Conservation (phyloP, 2,797 vertebrate genomes). For the Sciaenops ocellatus region DNA sequence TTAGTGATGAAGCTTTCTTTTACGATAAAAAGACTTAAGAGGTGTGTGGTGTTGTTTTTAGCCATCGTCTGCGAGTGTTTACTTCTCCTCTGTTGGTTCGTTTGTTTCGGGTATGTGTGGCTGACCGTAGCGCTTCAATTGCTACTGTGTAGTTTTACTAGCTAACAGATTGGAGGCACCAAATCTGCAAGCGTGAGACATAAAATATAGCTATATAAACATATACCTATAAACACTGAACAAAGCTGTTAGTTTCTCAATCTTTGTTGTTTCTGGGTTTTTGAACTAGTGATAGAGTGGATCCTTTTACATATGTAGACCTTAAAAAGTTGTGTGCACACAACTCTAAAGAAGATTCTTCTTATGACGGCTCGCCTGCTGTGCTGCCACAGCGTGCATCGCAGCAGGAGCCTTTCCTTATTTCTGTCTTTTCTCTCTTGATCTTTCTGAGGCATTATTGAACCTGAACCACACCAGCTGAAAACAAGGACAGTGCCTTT, state of each 20-base stretch:
- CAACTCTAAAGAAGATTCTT: conserved; percentile 85
- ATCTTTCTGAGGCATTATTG: conserved; percentile 88
- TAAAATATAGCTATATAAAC: conserved; percentile 76
- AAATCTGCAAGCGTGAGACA: conserved; percentile 77
- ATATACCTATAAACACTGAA: conserved; percentile 70
- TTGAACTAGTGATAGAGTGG: conserved; percentile 75
- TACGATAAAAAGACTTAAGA: conserved; percentile 66
- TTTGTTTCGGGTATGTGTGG: conserved; percentile 68
- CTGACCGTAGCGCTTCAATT: conserved; percentile 72
- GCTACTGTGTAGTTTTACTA: conserved; percentile 79
- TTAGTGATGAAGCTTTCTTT: conserved; percentile 69
- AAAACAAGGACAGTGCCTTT: conserved; percentile 91
- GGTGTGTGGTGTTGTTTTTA: conserved; percentile 78
- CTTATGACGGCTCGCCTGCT: conserved; percentile 70
- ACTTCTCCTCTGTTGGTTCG: conserved; percentile 54
- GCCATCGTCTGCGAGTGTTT: conserved; percentile 79
- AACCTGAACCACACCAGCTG: conserved; percentile 90
- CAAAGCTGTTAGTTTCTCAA: conserved; percentile 77
- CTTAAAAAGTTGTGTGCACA: conserved; percentile 81
- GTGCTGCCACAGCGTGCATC: conserved; percentile 53
- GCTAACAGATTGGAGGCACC: conserved; percentile 73
- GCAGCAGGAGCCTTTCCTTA: conserved; percentile 65
- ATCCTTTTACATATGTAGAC: conserved; percentile 78
- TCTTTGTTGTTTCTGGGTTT: conserved; percentile 76
- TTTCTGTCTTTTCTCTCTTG: conserved; percentile 77